Evolutionary conservation across 1,140 invertebrate genomes (phyloP).

Genomic region (Orchestia grillus): DNA sequence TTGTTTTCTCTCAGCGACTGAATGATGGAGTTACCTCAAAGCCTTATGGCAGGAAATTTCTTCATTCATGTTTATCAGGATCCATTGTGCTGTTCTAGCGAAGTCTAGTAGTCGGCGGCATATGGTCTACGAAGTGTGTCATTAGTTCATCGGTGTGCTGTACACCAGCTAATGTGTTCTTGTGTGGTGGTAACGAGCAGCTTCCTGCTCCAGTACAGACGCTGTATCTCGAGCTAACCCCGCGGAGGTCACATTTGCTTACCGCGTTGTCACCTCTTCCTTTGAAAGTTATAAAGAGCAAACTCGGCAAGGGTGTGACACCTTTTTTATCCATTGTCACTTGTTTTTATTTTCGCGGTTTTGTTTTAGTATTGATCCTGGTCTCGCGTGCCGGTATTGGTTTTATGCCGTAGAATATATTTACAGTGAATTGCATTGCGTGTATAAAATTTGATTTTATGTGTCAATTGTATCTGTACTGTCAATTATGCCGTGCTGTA

Average conservation of each 20-base stretch:
- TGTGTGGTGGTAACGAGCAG: not conserved
- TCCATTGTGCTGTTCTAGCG: not conserved
- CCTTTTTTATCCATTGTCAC: not conserved
- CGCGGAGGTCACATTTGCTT: not conserved
- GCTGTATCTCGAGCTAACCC: not conserved
- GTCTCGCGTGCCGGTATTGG: not conserved
- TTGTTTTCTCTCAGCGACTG: not conserved
- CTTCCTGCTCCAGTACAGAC: slow-evolving; percentile 6
- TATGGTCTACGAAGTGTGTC: not conserved
- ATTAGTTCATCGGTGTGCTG: not conserved
- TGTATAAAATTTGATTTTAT: no score
- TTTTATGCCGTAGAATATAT: not conserved
- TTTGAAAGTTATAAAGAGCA: not conserved
- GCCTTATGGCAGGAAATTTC: not conserved
- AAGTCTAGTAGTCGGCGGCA: not conserved
- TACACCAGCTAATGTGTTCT: slow-evolving; percentile 41
- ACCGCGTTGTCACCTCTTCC: not conserved
- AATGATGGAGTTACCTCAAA: not conserved
- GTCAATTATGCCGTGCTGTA: no score
- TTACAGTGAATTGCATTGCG: no score
- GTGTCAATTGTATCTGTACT: not conserved
- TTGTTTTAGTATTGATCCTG: not conserved
- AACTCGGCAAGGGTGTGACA: not conserved
- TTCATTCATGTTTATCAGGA: not conserved
- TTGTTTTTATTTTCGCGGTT: not conserved